Evolutionary conservation across 2,113 vertebrate species (phyloP), one percentile per base, ranked within the genome.

Genomic region (Limnothrissa miodon): DNA sequence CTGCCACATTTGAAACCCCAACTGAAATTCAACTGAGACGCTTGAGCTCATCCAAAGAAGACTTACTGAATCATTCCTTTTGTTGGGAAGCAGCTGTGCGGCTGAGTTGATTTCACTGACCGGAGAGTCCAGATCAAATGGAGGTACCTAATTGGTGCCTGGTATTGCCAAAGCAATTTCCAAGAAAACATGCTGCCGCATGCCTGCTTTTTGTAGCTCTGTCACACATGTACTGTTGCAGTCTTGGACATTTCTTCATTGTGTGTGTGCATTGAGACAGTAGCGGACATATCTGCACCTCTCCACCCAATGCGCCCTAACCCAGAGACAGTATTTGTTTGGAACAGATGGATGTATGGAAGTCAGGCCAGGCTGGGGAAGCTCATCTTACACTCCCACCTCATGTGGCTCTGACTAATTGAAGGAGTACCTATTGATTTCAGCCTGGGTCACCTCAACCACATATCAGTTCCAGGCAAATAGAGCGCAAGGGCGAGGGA

Each of bases 361-460:
- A 56, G 19, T 19, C 51, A 56, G 48, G 59, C n/a, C 51, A 56
- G 42, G 42, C 42, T 4, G 42, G 42, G 44, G 81, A 84, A 81
- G 82, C 81, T 87, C 83, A 56, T 15, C 86, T 87, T 89, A 87
- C 86, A 79, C 29, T 79, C 83, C 36, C 79, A 83, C 81, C 86
- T 89, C 86, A 33, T 85, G 81, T 87, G 84, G 78, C 88, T 86
- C 88, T 89, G 86, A 87, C 86, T 89, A 89, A 89, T 89, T 89
- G 85, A 89, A 80, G 86, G 81, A 85, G 86, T 80, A 78, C 83
- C 83, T 86, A 83, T 87, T 81, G 45, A 70, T 88, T 88, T 88
- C 87, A 46, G 45, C 59, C 80, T 29, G 81, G 85, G 85, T 88
- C 87, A 86, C 74, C 44, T 88, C 66, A 86, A 59, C 79, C 70